Evolutionary conservation across 2,888 invertebrate species (phyloP).

Genomic region (Allacma fusca): DNA sequence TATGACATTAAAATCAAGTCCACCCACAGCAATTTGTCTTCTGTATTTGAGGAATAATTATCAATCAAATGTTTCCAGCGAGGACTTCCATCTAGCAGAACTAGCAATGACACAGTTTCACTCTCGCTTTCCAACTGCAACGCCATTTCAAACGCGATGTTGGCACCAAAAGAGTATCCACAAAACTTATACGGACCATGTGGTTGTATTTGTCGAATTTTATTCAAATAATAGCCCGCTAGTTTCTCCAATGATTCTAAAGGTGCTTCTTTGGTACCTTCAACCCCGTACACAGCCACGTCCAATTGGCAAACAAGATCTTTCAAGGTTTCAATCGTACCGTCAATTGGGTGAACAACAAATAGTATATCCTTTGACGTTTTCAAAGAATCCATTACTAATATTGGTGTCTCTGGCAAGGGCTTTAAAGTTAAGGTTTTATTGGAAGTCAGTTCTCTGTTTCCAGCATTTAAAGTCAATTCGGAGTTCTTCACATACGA

Average conservation of each 20-base stretch:
- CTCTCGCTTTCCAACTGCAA: background rate
- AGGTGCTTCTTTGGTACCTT: constrained; percentile 82
- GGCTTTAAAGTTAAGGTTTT: too few species aligned
- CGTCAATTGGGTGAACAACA: constrained; percentile 87
- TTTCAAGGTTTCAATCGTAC: constrained; percentile 76
- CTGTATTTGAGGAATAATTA: background rate
- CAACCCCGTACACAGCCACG: constrained; percentile 83
- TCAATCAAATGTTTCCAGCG: background rate
- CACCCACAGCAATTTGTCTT: background rate
- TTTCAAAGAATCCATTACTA: constrained; percentile 69
- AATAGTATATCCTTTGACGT: constrained; percentile 64
- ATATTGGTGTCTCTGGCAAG: constrained; percentile 65
- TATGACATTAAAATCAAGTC: background rate
- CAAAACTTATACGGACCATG: background rate
- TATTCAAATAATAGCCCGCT: constrained; percentile 74
- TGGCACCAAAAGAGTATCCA: background rate
- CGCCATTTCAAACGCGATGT: too few species aligned
- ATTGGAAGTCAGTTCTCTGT: too few species aligned
- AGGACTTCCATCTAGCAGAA: background rate
- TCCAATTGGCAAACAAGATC: constrained; percentile 76
- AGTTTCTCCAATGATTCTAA: too few species aligned
- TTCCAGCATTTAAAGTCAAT: too few species aligned
- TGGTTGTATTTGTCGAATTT: background rate
- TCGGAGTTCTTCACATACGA: too few species aligned
- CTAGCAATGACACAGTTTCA: background rate